These are phyloP conservation scores for Scaptodrosophila latifasciaeformis DNA, from an alignment of 2,888 invertebrate species.

Conservation along the genomic window DNA sequence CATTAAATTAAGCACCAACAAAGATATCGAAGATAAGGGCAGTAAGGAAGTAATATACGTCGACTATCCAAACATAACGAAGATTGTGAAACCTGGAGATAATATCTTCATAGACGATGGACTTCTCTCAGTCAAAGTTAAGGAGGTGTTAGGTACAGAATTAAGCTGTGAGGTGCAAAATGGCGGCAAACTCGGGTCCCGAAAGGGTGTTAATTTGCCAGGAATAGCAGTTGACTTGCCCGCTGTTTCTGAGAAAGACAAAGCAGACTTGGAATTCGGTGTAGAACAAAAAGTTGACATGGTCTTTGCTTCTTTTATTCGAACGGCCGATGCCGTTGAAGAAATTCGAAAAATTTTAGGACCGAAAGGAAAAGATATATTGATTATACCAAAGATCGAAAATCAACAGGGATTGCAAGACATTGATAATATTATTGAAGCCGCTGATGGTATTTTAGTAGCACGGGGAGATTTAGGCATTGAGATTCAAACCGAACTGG, in stretches of 20 bases:
- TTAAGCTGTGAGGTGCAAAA: conserved; percentile 92
- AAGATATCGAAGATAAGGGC: conserved; percentile 84
- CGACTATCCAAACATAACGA: conserved; percentile 94
- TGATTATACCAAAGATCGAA: conserved; percentile 98
- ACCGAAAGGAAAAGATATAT: conserved; percentile 90
- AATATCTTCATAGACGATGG: conserved; percentile 96
- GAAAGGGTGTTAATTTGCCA: conserved; percentile 97
- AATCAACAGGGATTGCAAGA: conserved; percentile 97
- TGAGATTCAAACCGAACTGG: conserved; percentile 97
- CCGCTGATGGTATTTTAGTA: conserved; percentile 98
- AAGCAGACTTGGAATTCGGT: conserved; percentile 89
- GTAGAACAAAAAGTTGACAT: conserved; percentile 91
- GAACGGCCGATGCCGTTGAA: conserved; percentile 88
- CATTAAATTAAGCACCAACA: conserved; percentile 89
- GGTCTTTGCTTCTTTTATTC: conserved; percentile 98
- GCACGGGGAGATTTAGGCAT: conserved; percentile 98
- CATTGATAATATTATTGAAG: conserved; percentile 93
- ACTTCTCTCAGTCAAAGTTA: conserved; percentile 91
- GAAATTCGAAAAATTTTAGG: conserved; percentile 91
- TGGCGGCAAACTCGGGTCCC: conserved; percentile 93
- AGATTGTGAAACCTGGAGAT: conserved; percentile 88
- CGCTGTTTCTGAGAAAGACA: conserved; percentile 97
- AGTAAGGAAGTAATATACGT: conserved; percentile 84
- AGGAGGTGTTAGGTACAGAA: conserved; percentile 78
- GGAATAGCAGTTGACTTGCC: conserved; percentile 96